Base-by-base conservation (phyloP, 2,113 vertebrate species). In the Rafetus swinhoei region DNA sequence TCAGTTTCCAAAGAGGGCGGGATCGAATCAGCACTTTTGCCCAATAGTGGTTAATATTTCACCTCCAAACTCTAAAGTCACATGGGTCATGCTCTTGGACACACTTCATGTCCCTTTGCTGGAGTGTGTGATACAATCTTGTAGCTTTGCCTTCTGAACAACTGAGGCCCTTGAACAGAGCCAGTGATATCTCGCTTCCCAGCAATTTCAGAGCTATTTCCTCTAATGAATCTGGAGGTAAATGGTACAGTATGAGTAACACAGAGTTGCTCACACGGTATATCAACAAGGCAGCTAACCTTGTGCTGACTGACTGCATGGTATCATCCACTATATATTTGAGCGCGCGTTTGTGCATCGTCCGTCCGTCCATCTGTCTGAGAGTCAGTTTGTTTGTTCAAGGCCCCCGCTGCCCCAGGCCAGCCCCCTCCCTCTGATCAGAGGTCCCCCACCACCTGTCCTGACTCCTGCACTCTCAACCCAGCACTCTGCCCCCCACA, bases 181-280 rank as follows among this genome's bases (percentile, higher is more conserved):
- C 16, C 62, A 76, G 39, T 45, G 35, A 25, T 76, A 24, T 45
- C n/a, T 22, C n/a, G 25, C 72, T 76, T 19, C 11, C 85, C 54
- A 77, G 19, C 29, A 72, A 13, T 84, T 90, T 29, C 29, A 39
- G 15, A 83, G 29, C 10, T 62, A 50, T 79, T 60, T 32, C 89
- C 81, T 91, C 32, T 6, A 32, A 1, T 81, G n/a, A 86, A 14
- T 32, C 79, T 82, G 16, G 16, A 50, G 72, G 2, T 54, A 55
- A 32, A 39, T 59, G 56, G 22, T 52, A 50, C 15, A 72, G 55
- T 45, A 16, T 6, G 35, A 3, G 22, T 82, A 57, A 27, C 85
- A 53, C 57, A 53, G 52, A 89, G 15, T 9, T 87, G 32, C 2
- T 0, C 52, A 39, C 52, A 5, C 10, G 18, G 79, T 0, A 0